These are phyloP conservation scores for Hydrotaea diabolus DNA, from an alignment of 2,888 invertebrate species.

Conservation along the genomic window DNA sequence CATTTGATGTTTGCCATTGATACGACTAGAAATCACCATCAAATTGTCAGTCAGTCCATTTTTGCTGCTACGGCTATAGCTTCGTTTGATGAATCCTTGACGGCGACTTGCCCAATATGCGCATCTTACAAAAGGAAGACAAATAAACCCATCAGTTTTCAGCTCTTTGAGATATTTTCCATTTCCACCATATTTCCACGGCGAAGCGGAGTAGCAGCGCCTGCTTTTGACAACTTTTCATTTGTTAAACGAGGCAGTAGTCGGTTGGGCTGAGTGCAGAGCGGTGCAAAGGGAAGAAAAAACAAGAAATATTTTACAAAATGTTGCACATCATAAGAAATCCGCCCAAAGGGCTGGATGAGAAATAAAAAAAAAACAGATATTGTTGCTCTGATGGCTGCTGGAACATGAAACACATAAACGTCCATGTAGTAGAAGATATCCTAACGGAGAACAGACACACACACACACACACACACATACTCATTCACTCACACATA, in stretches of 20 bases:
- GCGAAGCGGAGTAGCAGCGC: background rate
- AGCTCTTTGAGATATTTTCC: background rate
- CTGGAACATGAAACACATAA: constrained; percentile 3
- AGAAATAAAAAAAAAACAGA: background rate
- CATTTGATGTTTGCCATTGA: background rate
- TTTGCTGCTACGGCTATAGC: background rate
- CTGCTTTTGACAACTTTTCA: constrained; percentile 19
- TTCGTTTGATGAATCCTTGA: background rate
- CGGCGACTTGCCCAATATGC: constrained; percentile 8
- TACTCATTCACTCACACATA: too few relatives aligned
- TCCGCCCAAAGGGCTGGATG: constrained; percentile 38
- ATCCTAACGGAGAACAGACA: too few relatives aligned
- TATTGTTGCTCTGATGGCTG: constrained; percentile 13
- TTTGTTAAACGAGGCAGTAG: background rate
- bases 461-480: too few relatives aligned
- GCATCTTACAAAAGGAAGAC: background rate
- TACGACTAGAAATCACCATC: background rate
- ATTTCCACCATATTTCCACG: background rate
- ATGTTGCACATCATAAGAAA: constrained; percentile 55
- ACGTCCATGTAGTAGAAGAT: too few relatives aligned
- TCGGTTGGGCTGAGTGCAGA: background rate
- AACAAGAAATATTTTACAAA: constrained; percentile 35
- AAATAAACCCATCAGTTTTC: background rate
- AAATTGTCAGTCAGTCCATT: background rate
- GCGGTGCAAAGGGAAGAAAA: background rate